A percentile compares a stretch with the other conserved stretches of the same genome.
phyloP scores from a whole-genome alignment of 2,113 vertebrate species.

The Lontra canadensis region DNA sequence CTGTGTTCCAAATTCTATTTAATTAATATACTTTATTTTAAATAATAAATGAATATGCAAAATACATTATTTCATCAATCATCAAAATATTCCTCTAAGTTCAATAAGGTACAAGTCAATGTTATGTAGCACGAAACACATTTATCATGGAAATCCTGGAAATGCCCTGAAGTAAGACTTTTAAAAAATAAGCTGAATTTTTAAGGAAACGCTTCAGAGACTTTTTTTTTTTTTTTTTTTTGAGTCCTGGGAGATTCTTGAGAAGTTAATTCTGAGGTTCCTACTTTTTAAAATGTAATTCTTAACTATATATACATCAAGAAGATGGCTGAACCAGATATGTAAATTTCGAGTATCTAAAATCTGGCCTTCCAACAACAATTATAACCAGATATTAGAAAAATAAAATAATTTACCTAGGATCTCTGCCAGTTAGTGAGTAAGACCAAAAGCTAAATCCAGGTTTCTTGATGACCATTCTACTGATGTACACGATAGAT shows the following conservation, averaged over 20 bases:
- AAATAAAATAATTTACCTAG: conserved; percentile 38
- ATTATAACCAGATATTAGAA: conserved; percentile 1
- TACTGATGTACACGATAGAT: neutral
- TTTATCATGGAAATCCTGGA: neutral
- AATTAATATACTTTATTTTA: conserved; percentile 4
- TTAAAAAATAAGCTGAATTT: neutral
- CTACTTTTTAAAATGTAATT: conserved; percentile 40
- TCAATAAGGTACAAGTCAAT: neutral
- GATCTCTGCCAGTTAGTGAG: conserved; percentile 1
- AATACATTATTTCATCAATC: conserved; percentile 30
- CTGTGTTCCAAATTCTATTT: conserved; percentile 56
- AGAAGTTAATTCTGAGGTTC: conserved; percentile 11
- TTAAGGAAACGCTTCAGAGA: conserved; percentile 13
- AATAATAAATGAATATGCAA: neutral
- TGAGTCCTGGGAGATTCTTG: neutral
- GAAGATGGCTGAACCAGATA: neutral
- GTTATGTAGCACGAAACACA: neutral
- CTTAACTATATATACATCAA: neutral
- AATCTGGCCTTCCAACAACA: conserved; percentile 6
- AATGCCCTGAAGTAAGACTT: neutral
- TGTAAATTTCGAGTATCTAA: neutral
- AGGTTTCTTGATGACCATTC: neutral
- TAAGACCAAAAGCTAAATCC: neutral
- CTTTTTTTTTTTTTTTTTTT: neutral
- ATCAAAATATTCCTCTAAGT: conserved; percentile 26